phyloP scores from a whole-genome alignment of 2,797 vertebrate species.

The Emys orbicularis region DNA sequence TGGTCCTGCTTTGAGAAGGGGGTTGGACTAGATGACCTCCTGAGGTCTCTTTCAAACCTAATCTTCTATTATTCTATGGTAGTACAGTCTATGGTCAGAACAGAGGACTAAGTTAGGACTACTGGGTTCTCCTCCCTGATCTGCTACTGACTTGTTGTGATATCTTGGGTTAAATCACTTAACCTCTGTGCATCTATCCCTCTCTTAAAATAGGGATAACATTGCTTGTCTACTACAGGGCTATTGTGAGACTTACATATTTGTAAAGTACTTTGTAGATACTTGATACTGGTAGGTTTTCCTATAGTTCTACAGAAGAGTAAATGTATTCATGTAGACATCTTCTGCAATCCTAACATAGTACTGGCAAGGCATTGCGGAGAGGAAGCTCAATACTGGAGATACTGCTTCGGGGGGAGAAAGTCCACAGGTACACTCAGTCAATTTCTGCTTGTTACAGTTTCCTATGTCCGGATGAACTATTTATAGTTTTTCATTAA shows the following conservation, averaged over 20 bases:
- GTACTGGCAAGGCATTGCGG: constrained; percentile 1
- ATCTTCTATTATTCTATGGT: neutral
- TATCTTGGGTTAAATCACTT: neutral
- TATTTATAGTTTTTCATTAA: neutral
- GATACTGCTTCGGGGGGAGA: constrained; percentile 20
- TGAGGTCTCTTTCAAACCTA: no score
- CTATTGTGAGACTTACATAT: neutral
- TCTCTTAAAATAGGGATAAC: neutral
- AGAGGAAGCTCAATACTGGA: neutral
- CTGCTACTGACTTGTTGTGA: accelerated
- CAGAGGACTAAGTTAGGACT: neutral
- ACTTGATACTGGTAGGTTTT: neutral
- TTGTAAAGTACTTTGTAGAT: neutral
- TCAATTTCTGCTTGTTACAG: neutral
- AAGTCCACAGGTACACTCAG: neutral
- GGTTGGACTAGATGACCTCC: no score
- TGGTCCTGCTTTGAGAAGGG: no score
- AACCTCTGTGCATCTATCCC: neutral
- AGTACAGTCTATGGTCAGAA: neutral
- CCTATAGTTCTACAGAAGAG: neutral
- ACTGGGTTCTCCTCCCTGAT: neutral
- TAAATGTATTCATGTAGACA: neutral
- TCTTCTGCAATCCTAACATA: constrained; percentile 3
- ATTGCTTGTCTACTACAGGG: neutral
- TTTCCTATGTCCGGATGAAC: neutral